phyloP scores from a whole-genome alignment of 37 sponge, comb jelly and placozoan species.

The Trichoplax adhaerens region DNA sequence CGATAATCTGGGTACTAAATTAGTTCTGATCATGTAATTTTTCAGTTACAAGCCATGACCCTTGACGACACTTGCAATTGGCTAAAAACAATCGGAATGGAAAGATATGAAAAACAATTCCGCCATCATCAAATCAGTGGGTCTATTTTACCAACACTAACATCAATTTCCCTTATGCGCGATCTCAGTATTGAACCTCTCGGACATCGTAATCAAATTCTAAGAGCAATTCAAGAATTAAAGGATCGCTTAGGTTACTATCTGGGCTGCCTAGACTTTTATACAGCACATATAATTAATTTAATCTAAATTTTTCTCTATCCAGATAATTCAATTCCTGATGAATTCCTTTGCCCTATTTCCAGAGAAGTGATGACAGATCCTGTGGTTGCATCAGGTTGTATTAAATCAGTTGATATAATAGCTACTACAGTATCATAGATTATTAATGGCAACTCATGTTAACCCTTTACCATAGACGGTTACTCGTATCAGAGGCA shows the following conservation, averaged over 20 bases:
- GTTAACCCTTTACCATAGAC: slow-evolving; percentile 15
- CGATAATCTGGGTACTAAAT: no score
- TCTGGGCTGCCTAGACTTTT: slow-evolving; percentile 7
- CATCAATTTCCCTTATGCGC: no score
- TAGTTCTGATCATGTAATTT: no score
- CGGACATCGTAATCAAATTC: no score
- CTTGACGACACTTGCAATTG: no score
- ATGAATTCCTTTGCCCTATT: slow-evolving; percentile 49
- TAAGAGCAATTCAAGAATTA: no score
- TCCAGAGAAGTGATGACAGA: slow-evolving; percentile 36
- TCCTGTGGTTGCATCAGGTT: slow-evolving; percentile 65
- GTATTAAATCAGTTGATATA: neutral
- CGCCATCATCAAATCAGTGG: no score
- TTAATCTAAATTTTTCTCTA: neutral
- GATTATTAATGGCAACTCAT: neutral
- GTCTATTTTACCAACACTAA: no score
- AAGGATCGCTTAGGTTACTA: slow-evolving; percentile 1
- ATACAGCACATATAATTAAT: slow-evolving; percentile 7
- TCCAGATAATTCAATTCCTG: slow-evolving; percentile 5
- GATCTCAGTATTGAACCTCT: no score
- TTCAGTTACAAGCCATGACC: no score
- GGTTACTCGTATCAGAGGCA: slow-evolving; percentile 56
- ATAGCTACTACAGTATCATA: neutral
- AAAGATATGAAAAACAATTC: no score
- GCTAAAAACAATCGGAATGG: no score